A percentile compares a stretch with the other conserved stretches of the same genome.
Evolutionary conservation across 2,113 vertebrate species (phyloP).

Genomic region (Athene noctua): DNA sequence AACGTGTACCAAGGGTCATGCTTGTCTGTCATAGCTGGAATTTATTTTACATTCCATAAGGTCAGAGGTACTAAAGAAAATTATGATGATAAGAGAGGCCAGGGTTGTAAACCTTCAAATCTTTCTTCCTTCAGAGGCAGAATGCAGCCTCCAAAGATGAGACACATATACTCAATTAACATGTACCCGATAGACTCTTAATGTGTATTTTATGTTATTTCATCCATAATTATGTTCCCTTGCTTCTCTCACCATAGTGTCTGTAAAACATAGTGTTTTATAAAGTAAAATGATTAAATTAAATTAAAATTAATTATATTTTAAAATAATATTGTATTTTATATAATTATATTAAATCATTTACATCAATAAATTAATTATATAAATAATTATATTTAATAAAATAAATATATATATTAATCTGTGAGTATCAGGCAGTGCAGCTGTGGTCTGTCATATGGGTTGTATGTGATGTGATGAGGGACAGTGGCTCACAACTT

Average conservation of each 20-base stretch:
- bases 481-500: not conserved
- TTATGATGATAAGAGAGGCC: not conserved
- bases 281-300: no score
- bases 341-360: no score
- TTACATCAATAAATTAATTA: no score
- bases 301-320: no score
- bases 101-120: not conserved
- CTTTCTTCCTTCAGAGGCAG: not conserved
- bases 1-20: not conserved
- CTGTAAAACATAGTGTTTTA: not conserved
- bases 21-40: not conserved
- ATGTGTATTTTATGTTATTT: not conserved
- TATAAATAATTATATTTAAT: no score
- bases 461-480: not conserved
- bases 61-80: not conserved
- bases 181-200: not conserved
- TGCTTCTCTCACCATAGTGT: not conserved
- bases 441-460: not conserved
- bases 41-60: not conserved
- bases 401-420: no score
- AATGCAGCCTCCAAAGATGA: not conserved
- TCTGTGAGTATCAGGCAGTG: not conserved
- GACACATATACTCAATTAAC: fast-evolving
- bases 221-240: not conserved
- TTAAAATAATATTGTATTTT: no score